Evolutionary conservation across 2,797 vertebrate genomes (phyloP), one percentile per base, ranked within the genome.

Genomic region (Chelon labrosus): DNA sequence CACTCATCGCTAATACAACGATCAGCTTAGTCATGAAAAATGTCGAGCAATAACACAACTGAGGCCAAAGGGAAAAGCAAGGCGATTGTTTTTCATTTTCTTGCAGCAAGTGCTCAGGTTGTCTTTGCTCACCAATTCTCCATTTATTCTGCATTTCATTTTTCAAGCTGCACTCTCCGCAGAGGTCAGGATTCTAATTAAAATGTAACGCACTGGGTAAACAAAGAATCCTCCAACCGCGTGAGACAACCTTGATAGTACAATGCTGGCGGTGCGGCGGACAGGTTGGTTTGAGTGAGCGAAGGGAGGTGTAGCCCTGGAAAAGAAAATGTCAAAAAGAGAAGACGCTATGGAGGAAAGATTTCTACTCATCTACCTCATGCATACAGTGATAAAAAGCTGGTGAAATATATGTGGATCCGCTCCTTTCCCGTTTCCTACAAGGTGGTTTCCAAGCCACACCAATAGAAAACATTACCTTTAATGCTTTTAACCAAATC

Each of bases 261-360:
- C 22, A 37, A 42, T 51, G 51, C 37, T 50, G 51, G 46, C 56
- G 58, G 59, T 2, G 0, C 20, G 11, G 46, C 38, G 56, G 39
- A 27, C 3, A 25, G 51, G 39, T 19, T 35, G 10, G 35, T 39
- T 8, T 6, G n/a, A 70, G 46, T 3, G 1, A 25, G 19, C 17
- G 37, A 57, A 60, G 51, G 31, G 17, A 66, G 64, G 39, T 12
- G 39, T 16, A 58, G 19, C 49, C 13, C 65, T 50, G 54, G 8
- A 57, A 31, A 69, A 57, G 31, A 50, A 35, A 69, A 67, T 47
- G 46, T 79, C 61, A 65, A 42, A n/a, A 61, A 56, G 51, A 25
- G 14, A 65, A 44, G 31, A 52, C 22, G 13, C 41, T 19, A 22
- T 50, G n/a, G 42, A 49, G 6, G 37, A 10, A 14, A 66, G 49